Percentiles rank a stretch among this genome's conserved stretches.
Evolutionary conservation across 2,113 vertebrate species (phyloP).

Genomic region (Myotis yumanensis): DNA sequence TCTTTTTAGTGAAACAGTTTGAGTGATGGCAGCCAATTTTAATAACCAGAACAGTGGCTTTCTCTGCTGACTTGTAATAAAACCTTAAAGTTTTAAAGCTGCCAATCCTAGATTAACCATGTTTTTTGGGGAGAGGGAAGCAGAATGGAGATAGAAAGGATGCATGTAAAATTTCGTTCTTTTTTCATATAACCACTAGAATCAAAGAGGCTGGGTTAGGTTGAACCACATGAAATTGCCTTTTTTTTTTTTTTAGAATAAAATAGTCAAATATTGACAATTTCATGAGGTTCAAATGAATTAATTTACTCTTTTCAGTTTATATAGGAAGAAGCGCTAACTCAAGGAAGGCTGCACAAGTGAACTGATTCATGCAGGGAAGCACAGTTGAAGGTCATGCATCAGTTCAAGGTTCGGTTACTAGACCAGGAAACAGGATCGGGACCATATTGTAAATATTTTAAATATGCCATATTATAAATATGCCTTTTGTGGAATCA

Average conservation of each 20-base stretch:
- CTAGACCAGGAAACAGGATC: not conserved
- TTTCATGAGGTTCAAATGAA: not conserved
- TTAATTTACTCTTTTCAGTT: not conserved
- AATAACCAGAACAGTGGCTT: not conserved
- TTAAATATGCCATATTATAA: no score
- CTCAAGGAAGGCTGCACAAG: not conserved
- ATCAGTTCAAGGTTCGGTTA: not conserved
- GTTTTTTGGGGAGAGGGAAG: not conserved
- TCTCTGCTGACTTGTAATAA: not conserved
- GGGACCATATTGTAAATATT: not conserved
- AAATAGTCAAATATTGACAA: not conserved
- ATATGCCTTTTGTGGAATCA: not conserved
- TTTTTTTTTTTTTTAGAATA: not conserved
- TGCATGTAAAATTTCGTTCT: not conserved
- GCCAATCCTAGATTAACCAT: not conserved
- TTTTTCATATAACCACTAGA: not conserved
- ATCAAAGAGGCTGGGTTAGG: not conserved
- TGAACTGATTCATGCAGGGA: not conserved
- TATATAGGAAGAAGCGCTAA: not conserved
- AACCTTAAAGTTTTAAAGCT: not conserved
- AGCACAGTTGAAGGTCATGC: not conserved
- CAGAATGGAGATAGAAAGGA: not conserved
- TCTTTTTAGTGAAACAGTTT: not conserved
- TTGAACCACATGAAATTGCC: not conserved
- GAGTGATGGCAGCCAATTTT: not conserved